A percentile compares a stretch with the other conserved stretches of the same genome.
These are phyloP conservation scores for Anas acuta DNA, from an alignment of 2,797 vertebrate species.

Conservation along the genomic window DNA sequence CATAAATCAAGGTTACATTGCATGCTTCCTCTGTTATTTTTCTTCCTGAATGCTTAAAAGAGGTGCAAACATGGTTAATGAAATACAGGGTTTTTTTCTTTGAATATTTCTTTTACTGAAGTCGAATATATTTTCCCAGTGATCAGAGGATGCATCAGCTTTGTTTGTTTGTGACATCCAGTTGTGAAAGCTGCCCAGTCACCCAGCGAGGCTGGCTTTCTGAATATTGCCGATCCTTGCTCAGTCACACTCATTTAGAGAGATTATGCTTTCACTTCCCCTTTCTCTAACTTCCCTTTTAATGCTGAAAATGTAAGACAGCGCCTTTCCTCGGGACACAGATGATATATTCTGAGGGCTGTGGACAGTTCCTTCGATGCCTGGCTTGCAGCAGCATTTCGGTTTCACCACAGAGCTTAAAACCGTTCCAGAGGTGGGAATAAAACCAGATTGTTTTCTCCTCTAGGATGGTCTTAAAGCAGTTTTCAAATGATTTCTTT, in stretches of 20 bases:
- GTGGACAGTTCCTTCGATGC: not conserved
- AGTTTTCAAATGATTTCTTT: not conserved
- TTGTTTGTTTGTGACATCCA: not conserved
- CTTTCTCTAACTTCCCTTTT: not conserved
- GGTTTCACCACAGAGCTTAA: not conserved
- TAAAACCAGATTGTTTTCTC: not conserved
- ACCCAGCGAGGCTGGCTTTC: not conserved
- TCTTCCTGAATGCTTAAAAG: not conserved
- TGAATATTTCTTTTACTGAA: not conserved
- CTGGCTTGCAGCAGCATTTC: not conserved
- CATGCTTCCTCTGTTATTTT: not conserved
- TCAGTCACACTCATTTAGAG: not conserved
- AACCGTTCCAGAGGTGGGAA: not conserved
- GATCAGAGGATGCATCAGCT: not conserved
- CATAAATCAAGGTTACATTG: conserved; percentile 18
- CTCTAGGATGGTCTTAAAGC: not conserved
- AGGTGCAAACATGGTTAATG: not conserved
- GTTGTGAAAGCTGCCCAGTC: not conserved
- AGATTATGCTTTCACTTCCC: not conserved
- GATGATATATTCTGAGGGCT: not conserved
- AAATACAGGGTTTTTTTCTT: not conserved
- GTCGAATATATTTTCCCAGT: not conserved
- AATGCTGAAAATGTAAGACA: not conserved
- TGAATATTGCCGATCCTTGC: not conserved
- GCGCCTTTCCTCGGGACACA: not conserved